These are phyloP conservation scores for Neogobius melanostomus DNA, from an alignment of 2,113 vertebrate genomes.

Conservation along the genomic window DNA sequence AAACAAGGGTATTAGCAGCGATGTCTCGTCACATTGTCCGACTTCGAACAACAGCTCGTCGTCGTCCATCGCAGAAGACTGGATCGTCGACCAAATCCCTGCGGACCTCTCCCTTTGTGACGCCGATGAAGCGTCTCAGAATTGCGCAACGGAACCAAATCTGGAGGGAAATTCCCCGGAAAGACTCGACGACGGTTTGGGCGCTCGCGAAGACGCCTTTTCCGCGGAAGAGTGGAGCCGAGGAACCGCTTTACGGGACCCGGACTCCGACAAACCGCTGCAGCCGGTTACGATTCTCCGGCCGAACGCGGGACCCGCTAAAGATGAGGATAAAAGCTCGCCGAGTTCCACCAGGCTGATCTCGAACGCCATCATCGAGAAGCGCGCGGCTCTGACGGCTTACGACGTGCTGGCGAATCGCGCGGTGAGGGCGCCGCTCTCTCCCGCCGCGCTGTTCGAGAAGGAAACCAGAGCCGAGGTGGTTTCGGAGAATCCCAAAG, in stretches of 20 bases:
- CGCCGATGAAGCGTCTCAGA: constrained; percentile 33
- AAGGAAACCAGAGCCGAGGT: constrained; percentile 80
- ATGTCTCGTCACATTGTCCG: constrained; percentile 26
- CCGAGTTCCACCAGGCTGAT: constrained; percentile 57
- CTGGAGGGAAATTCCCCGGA: constrained; percentile 1
- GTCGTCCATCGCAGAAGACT: constrained; percentile 68
- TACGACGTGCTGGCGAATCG: constrained; percentile 89
- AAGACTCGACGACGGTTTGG: constrained; percentile 14
- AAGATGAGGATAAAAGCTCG: not conserved
- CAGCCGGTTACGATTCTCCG: constrained; percentile 83
- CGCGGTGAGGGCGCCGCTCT: constrained; percentile 81
- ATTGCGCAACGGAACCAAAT: not conserved
- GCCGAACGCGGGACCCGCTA: constrained; percentile 38
- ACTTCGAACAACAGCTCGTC: constrained; percentile 73
- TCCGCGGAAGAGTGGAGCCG: constrained; percentile 85
- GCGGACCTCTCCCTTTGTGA: constrained; percentile 46
- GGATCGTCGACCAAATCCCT: constrained; percentile 61
- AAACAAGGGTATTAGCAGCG: constrained; percentile 2
- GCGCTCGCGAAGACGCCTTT: constrained; percentile 54
- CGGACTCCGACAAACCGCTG: constrained; percentile 69
- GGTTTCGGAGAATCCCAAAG: constrained; percentile 80
- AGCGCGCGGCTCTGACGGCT: constrained; percentile 80
- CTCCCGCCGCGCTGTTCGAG: constrained; percentile 83
- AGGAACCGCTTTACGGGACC: constrained; percentile 78
- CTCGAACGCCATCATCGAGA: constrained; percentile 81